Evolutionary conservation across 2,113 vertebrate species (phyloP).

Genomic region (Recurvirostra avosetta): DNA sequence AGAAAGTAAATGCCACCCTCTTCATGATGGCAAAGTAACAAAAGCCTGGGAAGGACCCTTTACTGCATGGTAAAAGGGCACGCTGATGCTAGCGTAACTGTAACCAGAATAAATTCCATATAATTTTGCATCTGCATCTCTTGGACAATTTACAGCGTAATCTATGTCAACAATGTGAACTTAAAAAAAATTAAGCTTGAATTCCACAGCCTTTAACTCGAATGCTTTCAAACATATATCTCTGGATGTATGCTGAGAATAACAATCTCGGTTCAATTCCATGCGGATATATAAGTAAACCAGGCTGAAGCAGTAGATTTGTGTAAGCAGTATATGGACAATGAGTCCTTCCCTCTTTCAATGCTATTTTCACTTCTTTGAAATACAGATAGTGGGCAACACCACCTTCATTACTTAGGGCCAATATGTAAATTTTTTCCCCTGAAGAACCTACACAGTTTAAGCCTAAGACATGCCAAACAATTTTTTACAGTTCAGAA

Average conservation of each 20-base stretch:
- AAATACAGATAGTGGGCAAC: background rate
- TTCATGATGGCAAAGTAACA: background rate
- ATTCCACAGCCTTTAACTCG: background rate
- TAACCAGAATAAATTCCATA: background rate
- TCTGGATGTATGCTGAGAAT: background rate
- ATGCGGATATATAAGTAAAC: background rate
- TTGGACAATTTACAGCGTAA: background rate
- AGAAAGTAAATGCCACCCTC: background rate
- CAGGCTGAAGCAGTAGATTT: background rate
- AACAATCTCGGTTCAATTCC: background rate
- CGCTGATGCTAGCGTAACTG: background rate
- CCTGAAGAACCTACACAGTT: background rate
- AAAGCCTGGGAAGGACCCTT: background rate
- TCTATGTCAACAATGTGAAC: background rate
- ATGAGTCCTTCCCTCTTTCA: background rate
- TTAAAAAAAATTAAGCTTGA: background rate
- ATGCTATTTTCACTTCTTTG: background rate
- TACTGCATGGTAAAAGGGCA: background rate
- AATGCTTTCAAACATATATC: background rate
- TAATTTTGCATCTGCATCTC: background rate
- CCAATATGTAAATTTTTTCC: background rate
- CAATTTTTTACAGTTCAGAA: background rate
- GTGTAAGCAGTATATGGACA: background rate
- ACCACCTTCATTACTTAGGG: background rate
- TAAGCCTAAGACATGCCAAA: background rate